phyloP scores from a whole-genome alignment of 2,113 vertebrate genomes.

The Mobula hypostoma region DNA sequence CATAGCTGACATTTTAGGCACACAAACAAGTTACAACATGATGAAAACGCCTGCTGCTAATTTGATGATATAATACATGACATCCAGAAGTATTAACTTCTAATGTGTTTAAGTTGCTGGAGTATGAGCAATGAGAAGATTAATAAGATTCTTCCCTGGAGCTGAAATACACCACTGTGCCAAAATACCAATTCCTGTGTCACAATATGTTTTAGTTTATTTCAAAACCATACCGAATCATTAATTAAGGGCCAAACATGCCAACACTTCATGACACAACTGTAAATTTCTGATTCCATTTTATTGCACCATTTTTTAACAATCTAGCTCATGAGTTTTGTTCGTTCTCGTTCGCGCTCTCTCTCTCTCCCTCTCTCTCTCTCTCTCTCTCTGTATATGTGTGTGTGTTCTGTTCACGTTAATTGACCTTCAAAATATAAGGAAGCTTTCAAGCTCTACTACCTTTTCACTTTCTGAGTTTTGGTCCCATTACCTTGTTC shows the following conservation, averaged over 20 bases:
- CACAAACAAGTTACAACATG: background rate
- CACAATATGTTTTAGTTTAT: background rate
- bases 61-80: background rate
- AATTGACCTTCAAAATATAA: no score
- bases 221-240: background rate
- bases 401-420: no score
- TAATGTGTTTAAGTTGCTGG: background rate
- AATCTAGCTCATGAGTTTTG: background rate
- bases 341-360: background rate
- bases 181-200: no score
- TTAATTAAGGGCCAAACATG: background rate
- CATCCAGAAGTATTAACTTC: background rate
- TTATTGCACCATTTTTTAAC: background rate
- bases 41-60: background rate
- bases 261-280: background rate
- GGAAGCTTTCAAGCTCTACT: no score
- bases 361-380: background rate
- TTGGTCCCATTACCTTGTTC: no score
- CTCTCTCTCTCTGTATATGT: no score
- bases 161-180: no score
- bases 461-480: no score
- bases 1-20: background rate
- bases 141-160: no score
- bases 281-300: background rate
- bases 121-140: no score